phyloP scores from a whole-genome alignment of 2,888 invertebrate genomes.

The Andrena trimmerana region DNA sequence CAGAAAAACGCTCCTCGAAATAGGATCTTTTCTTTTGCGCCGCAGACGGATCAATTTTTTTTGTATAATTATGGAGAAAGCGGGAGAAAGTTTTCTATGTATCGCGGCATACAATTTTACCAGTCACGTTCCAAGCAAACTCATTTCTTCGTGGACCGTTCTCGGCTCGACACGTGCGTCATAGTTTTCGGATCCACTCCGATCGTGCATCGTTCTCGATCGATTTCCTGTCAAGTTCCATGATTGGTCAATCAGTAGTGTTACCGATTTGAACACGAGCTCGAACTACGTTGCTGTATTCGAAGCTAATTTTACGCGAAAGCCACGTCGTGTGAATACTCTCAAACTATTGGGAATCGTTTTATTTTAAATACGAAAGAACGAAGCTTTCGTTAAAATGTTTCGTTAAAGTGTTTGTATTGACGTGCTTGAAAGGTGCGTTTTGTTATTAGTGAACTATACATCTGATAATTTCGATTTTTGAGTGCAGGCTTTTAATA shows the following conservation, averaged over 20 bases:
- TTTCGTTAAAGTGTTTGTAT: constrained; percentile 1
- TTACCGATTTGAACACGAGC: background rate
- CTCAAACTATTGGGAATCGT: background rate
- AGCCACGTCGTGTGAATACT: background rate
- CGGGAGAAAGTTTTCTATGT: constrained; percentile 77
- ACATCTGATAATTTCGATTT: background rate
- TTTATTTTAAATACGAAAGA: background rate
- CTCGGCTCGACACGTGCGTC: constrained; percentile 32
- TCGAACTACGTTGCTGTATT: background rate
- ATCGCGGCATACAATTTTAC: constrained; percentile 62
- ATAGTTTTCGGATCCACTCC: background rate
- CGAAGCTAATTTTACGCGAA: background rate
- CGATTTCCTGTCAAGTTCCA: background rate
- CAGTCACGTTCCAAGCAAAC: constrained; percentile 30
- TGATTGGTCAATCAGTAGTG: background rate
- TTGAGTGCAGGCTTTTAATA: background rate
- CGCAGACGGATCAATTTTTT: constrained; percentile 66
- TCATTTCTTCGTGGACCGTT: constrained; percentile 56
- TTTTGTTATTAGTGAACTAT: background rate
- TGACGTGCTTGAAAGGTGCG: constrained; percentile 4
- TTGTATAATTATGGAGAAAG: constrained; percentile 80
- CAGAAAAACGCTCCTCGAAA: constrained; percentile 25
- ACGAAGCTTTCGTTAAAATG: background rate
- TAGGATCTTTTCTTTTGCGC: constrained; percentile 40
- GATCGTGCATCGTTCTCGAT: constrained; percentile 11